A percentile compares a stretch with the other conserved stretches of the same genome.
Conservation (phyloP, 2,113 vertebrate genomes). For the Etia nguti region DNA sequence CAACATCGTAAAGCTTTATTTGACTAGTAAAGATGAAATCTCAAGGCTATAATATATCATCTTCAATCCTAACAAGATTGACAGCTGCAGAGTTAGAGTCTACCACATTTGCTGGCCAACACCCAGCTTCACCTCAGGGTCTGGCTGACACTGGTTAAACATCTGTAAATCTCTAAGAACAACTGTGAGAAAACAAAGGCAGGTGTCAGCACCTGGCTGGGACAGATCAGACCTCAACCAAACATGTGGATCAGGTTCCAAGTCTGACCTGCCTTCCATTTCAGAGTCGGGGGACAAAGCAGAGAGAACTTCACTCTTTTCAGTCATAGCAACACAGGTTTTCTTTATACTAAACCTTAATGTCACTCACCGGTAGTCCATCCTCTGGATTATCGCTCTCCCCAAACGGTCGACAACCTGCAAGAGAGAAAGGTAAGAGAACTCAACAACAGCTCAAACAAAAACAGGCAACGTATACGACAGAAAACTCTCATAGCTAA, state of each 20-base stretch:
- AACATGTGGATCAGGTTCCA: neutral
- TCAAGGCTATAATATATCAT: neutral
- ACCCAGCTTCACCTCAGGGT: constrained; percentile 27
- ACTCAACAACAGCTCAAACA: neutral
- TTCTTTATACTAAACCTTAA: neutral
- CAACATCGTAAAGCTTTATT: neutral
- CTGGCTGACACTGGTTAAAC: constrained; percentile 22
- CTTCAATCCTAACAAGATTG: neutral
- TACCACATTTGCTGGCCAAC: constrained; percentile 24
- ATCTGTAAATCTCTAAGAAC: constrained; percentile 36
- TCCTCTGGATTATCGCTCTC: constrained; percentile 81
- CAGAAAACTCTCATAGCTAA: neutral
- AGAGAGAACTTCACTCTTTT: neutral
- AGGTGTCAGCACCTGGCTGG: constrained; percentile 19
- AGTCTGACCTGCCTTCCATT: neutral
- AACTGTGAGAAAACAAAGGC: constrained; percentile 33
- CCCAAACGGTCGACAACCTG: constrained; percentile 81
- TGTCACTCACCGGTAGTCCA: constrained; percentile 82
- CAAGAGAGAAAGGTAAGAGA: neutral
- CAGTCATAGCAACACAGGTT: neutral
- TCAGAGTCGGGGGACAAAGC: neutral
- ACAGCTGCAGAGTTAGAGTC: constrained; percentile 9
- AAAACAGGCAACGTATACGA: neutral
- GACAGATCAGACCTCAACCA: neutral
- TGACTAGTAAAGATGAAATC: constrained; percentile 1